Conservation (phyloP, 1,140 invertebrate species). For the Camponotus pennsylvanicus region DNA sequence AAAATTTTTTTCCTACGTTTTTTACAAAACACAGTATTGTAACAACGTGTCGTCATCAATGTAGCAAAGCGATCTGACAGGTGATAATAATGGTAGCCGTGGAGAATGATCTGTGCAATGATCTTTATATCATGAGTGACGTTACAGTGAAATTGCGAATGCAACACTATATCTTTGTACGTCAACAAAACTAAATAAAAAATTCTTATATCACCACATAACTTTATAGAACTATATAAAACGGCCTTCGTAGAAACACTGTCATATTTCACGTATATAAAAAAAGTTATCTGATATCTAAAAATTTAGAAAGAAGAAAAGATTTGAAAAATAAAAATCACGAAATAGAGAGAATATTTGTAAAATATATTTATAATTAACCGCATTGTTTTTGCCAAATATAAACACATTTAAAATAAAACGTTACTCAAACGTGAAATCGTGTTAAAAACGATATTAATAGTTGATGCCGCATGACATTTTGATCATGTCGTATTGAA, state of each 20-base stretch:
- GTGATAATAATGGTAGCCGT: slow-evolving; percentile 40
- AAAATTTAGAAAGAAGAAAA: background rate
- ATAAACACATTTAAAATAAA: background rate
- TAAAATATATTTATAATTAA: background rate
- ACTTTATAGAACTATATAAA: slow-evolving; percentile 15
- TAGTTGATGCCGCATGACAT: background rate
- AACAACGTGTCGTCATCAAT: slow-evolving; percentile 52
- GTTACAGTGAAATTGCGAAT: slow-evolving; percentile 16
- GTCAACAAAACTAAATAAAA: slow-evolving; percentile 29
- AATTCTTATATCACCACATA: slow-evolving; percentile 29
- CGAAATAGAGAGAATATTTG: background rate
- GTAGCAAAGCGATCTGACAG: slow-evolving; percentile 38
- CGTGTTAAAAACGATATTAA: background rate
- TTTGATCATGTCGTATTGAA: background rate
- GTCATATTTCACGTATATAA: background rate
- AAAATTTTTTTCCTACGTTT: slow-evolving; percentile 13
- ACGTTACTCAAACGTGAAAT: background rate
- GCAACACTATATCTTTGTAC: background rate
- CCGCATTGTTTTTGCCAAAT: no score
- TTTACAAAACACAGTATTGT: slow-evolving; percentile 31
- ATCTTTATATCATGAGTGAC: background rate
- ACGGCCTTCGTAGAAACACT: background rate
- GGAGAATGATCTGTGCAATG: slow-evolving; percentile 23
- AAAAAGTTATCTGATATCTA: background rate
- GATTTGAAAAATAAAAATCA: background rate